Percentiles rank a stretch among this genome's conserved stretches.
Conservation (phyloP, 2,888 invertebrate species). For the Nemoura dubitans region DNA sequence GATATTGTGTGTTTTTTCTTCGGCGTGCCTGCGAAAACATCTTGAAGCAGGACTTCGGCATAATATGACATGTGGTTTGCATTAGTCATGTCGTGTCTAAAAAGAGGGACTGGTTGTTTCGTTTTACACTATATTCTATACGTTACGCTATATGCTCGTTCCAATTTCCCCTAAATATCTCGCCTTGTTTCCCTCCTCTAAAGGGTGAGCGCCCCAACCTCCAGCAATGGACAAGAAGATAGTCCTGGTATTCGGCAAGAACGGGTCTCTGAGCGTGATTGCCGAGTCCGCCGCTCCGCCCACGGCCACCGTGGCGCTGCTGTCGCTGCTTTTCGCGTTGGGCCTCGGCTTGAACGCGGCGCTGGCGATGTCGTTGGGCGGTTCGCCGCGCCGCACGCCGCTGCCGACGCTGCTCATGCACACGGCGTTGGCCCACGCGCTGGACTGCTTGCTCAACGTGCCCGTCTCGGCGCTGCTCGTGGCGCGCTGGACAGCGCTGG, state of each 20-base stretch:
- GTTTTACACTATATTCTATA: too few relatives aligned
- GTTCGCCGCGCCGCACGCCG: conserved; percentile 38
- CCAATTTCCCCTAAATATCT: too few relatives aligned
- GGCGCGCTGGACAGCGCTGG: conserved; percentile 28
- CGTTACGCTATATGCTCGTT: too few relatives aligned
- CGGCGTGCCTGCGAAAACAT: too few relatives aligned
- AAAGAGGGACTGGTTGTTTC: too few relatives aligned
- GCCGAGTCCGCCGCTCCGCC: conserved; percentile 33
- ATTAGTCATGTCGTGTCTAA: too few relatives aligned
- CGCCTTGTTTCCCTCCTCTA: too few relatives aligned
- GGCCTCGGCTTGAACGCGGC: conserved; percentile 44
- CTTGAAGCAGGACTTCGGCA: too few relatives aligned
- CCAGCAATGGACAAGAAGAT: conserved; percentile 42
- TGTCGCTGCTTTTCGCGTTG: conserved; percentile 44
- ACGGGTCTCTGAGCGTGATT: conserved; percentile 39
- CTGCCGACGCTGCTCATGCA: conserved; percentile 46
- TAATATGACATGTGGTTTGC: too few relatives aligned
- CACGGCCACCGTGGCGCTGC: conserved; percentile 39
- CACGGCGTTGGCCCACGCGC: conserved; percentile 36
- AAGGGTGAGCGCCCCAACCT: too few relatives aligned
- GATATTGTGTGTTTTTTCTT: too few relatives aligned
- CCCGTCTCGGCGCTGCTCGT: conserved; percentile 43
- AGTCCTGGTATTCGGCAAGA: conserved; percentile 38
- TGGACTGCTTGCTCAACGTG: conserved; percentile 47
- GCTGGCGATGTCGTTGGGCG: not conserved